Evolutionary conservation across 1,140 invertebrate genomes (phyloP).

Genomic region (Monochamus saltuarius): DNA sequence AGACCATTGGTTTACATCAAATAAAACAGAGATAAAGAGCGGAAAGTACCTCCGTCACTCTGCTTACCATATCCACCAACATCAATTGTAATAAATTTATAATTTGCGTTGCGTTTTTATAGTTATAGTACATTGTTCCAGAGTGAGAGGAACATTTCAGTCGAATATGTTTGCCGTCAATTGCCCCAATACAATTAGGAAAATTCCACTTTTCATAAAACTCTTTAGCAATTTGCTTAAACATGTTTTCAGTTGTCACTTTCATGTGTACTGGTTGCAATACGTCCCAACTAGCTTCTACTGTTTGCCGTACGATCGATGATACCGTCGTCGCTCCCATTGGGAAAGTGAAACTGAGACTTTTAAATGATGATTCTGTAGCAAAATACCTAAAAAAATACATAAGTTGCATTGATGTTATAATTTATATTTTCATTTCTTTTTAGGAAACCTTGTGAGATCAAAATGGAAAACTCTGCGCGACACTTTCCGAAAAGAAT

Average conservation of each 20-base stretch:
- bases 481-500: conserved; percentile 53
- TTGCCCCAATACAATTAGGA: conserved; percentile 50
- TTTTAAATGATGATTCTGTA: conserved; percentile 38
- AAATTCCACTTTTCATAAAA: too few species aligned
- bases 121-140: conserved; percentile 52
- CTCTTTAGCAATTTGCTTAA: conserved; percentile 35
- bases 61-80: conserved; percentile 6
- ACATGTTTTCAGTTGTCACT: conserved; percentile 37
- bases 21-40: conserved; percentile 2
- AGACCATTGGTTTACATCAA: background rate
- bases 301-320: conserved; percentile 42
- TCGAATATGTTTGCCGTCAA: conserved; percentile 53
- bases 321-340: conserved; percentile 36
- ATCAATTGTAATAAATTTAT: conserved; percentile 7
- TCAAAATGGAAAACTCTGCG: conserved; percentile 55
- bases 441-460: conserved; percentile 53
- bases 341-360: conserved; percentile 38
- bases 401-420: conserved; percentile 2
- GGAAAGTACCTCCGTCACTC: too few species aligned
- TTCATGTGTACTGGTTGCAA: conserved; percentile 35
- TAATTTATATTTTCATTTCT: background rate
- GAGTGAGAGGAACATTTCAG: conserved; percentile 43
- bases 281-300: conserved; percentile 41
- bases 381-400: conserved; percentile 42
- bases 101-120: conserved; percentile 45